phyloP scores from a whole-genome alignment of 2,113 vertebrate species.

The Apeltes quadracus region DNA sequence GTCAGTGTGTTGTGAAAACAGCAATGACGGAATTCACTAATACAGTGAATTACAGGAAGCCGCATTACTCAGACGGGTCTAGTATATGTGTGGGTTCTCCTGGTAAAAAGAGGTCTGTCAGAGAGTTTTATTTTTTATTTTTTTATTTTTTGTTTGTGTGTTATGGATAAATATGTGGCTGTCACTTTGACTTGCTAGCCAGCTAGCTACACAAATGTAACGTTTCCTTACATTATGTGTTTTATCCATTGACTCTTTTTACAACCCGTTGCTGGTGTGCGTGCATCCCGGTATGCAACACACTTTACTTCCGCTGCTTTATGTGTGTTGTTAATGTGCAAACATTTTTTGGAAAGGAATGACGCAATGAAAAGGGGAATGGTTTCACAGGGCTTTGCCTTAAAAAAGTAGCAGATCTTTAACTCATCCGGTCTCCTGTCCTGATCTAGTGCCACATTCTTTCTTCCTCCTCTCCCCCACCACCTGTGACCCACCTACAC shows the following conservation, averaged over 20 bases:
- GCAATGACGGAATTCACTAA: neutral
- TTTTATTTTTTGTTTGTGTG: neutral
- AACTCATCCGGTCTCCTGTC: neutral
- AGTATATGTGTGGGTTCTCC: too few species aligned
- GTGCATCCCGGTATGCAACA: too few species aligned
- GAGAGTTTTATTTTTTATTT: too few species aligned
- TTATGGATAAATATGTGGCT: neutral
- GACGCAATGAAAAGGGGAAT: too few species aligned
- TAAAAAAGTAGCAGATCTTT: neutral
- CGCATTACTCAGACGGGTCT: neutral
- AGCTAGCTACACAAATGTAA: too few species aligned
- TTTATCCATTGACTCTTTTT: too few species aligned
- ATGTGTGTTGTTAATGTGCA: too few species aligned
- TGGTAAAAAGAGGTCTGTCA: neutral
- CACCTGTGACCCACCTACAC: neutral
- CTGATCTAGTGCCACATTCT: neutral
- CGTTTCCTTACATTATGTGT: too few species aligned
- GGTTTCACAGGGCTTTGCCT: neutral
- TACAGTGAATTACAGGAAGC: neutral
- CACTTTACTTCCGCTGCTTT: too few species aligned
- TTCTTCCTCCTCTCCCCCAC: neutral
- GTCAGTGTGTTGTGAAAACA: constrained; percentile 4
- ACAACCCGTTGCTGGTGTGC: too few species aligned
- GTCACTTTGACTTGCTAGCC: neutral
- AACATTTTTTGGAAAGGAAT: too few species aligned